A percentile compares a stretch with the other conserved stretches of the same genome.
These are phyloP conservation scores for Glossosoma conforme DNA, from an alignment of 1,140 invertebrate species.

Conservation along the genomic window DNA sequence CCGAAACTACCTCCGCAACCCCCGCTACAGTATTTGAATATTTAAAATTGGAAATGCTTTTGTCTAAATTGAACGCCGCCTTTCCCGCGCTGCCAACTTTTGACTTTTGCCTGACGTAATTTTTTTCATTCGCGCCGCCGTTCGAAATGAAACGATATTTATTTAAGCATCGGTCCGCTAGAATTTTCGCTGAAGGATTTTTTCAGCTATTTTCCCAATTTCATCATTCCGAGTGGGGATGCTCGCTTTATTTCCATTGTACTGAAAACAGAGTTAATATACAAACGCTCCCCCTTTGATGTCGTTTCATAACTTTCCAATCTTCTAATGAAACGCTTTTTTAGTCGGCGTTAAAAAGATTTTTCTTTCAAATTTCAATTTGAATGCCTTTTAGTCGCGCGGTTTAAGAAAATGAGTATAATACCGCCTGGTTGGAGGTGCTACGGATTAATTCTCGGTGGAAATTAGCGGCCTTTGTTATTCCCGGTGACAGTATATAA, in stretches of 20 bases:
- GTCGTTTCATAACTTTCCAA: constrained; percentile 1
- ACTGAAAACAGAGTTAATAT: background rate
- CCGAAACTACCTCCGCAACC: no score
- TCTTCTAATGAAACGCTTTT: constrained; percentile 1
- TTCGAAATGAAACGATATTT: constrained; percentile 18
- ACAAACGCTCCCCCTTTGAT: constrained; percentile 2
- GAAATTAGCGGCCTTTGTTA: background rate
- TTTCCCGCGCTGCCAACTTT: constrained; percentile 20
- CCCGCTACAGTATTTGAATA: constrained; percentile 27
- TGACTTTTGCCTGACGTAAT: constrained; percentile 3
- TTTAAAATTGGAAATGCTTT: constrained; percentile 25
- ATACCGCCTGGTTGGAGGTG: background rate
- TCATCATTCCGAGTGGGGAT: constrained; percentile 7
- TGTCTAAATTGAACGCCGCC: constrained; percentile 23
- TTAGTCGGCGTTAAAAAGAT: background rate
- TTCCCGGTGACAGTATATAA: background rate
- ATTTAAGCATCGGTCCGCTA: constrained; percentile 13
- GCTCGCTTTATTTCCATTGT: constrained; percentile 11
- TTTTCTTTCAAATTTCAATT: constrained; percentile 1
- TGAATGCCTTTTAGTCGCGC: background rate
- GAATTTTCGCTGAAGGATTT: constrained; percentile 12
- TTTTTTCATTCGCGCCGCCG: constrained; percentile 4
- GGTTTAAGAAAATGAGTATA: no score
- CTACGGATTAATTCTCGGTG: background rate
- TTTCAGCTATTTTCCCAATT: constrained; percentile 6